Evolutionary conservation across 2,888 invertebrate genomes (phyloP).

Genomic region (Pimpla rufipes): DNA sequence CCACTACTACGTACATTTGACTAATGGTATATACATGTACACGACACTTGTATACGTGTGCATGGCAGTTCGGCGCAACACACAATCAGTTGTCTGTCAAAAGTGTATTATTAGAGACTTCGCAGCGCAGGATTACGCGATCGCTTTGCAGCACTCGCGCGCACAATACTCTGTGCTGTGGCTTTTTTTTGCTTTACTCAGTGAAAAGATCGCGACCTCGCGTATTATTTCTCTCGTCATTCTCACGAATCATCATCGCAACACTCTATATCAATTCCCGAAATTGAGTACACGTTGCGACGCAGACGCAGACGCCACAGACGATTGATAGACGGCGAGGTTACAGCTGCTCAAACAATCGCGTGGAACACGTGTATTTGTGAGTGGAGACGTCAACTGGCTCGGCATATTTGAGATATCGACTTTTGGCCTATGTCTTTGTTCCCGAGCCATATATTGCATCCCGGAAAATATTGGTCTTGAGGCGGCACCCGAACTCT

Average conservation of each 20-base stretch:
- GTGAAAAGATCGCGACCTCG: constrained; percentile 34
- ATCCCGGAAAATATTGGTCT: too few species aligned
- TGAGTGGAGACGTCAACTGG: not conserved
- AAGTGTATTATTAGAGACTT: constrained; percentile 40
- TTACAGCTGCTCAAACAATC: not conserved
- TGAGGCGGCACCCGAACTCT: too few species aligned
- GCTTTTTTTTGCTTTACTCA: not conserved
- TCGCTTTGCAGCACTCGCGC: constrained; percentile 22
- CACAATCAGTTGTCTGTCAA: constrained; percentile 34
- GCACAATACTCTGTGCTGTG: not conserved
- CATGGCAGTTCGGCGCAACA: not conserved
- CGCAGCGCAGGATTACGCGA: constrained; percentile 47
- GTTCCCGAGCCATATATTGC: too few species aligned
- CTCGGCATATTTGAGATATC: too few species aligned
- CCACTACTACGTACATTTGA: not conserved
- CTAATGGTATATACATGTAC: constrained; percentile 6
- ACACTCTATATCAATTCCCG: not conserved
- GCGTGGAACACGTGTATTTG: not conserved
- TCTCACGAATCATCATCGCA: constrained; percentile 8
- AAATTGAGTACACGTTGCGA: not conserved
- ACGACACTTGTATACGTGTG: not conserved
- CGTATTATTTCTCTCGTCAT: constrained; percentile 29
- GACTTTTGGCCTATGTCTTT: too few species aligned
- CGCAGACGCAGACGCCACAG: too few species aligned
- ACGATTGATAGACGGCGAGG: not conserved